Percentiles rank a stretch among this genome's conserved stretches.
These are phyloP conservation scores for Morelia viridis DNA, from an alignment of 2,797 vertebrate species.

Conservation along the genomic window DNA sequence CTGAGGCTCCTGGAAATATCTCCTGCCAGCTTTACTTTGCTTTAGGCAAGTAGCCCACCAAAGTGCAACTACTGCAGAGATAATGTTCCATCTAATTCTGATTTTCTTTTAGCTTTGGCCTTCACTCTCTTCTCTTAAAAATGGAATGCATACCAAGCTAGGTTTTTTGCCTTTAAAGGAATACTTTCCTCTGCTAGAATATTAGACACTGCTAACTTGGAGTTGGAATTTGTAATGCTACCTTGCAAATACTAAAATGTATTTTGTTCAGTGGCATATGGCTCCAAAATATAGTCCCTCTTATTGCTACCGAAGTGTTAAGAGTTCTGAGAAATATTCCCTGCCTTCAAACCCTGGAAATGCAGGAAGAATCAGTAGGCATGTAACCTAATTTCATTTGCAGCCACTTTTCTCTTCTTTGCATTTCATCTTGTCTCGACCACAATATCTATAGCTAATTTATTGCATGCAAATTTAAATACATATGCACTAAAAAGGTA, in stretches of 20 bases:
- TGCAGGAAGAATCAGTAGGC: neutral
- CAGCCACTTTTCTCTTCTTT: neutral
- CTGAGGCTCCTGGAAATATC: neutral
- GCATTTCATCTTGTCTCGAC: slow-evolving; percentile 1
- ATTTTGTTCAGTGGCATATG: neutral
- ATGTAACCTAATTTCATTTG: neutral
- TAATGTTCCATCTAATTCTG: neutral
- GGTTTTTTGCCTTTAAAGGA: slow-evolving; percentile 4
- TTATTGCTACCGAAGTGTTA: neutral
- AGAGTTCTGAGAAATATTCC: no score
- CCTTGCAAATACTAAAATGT: neutral
- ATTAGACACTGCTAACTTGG: neutral
- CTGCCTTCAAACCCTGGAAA: neutral
- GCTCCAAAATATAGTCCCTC: neutral
- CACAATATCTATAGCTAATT: slow-evolving; percentile 13
- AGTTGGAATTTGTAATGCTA: neutral
- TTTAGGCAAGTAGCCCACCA: neutral
- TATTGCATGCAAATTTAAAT: neutral
- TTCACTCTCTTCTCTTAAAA: neutral
- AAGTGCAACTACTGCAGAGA: neutral
- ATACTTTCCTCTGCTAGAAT: neutral
- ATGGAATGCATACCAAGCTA: neutral
- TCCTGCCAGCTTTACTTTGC: neutral
- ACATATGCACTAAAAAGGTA: neutral
- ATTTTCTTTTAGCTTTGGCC: neutral